Evolutionary conservation across 2,888 invertebrate species (phyloP).

Genomic region (Abscondita cerata): DNA sequence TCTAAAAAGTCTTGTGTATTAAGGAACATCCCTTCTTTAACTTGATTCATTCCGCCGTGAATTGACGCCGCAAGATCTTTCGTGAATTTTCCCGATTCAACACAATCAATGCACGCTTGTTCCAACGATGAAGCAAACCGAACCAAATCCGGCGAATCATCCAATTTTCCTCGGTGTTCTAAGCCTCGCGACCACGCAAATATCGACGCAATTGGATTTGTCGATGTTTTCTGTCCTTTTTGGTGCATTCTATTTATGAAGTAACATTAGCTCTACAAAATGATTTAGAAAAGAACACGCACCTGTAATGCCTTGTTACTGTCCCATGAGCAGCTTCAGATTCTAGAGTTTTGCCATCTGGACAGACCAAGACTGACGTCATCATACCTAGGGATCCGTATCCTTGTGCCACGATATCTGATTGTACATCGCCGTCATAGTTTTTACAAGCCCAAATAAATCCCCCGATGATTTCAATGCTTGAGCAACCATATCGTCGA

Average conservation of each 20-base stretch:
- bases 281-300: conserved; percentile 18
- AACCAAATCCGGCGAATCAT: conserved; percentile 76
- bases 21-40: conserved; percentile 82
- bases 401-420: conserved; percentile 82
- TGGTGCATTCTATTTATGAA: conserved; percentile 73
- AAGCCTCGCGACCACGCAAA: conserved; percentile 91
- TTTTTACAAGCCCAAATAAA: conserved; percentile 95
- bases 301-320: conserved; percentile 85
- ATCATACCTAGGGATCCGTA: conserved; percentile 88
- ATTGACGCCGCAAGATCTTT: conserved; percentile 90
- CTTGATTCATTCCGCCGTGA: conserved; percentile 81
- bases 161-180: conserved; percentile 82
- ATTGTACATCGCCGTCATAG: conserved; percentile 92
- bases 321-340: conserved; percentile 94
- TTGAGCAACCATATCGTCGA: conserved; percentile 93
- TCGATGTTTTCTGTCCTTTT: conserved; percentile 85
- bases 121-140: conserved; percentile 76
- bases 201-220: conserved; percentile 90
- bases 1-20: conserved; percentile 87
- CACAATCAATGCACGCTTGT: conserved; percentile 82
- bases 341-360: conserved; percentile 87
- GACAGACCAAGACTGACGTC: conserved; percentile 90
- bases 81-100: conserved; percentile 85
- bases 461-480: conserved; percentile 83
- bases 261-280: background rate